A percentile compares a stretch with the other conserved stretches of the same genome.
Evolutionary conservation across 1,140 invertebrate genomes (phyloP).

Genomic region (Zaprionus inermis): DNA sequence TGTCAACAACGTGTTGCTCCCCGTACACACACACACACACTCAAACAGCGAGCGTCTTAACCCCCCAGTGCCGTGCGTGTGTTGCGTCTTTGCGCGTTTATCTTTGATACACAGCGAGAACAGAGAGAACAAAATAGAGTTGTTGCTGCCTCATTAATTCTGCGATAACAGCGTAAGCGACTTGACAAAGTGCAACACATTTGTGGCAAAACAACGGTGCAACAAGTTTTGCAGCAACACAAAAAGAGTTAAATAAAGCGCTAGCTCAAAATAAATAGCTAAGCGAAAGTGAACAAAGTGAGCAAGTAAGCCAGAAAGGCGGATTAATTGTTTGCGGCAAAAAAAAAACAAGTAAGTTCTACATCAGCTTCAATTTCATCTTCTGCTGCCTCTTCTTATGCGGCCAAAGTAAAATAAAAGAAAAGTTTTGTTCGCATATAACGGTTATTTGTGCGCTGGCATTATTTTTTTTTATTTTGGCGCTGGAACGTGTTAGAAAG

Average conservation of each 20-base stretch:
- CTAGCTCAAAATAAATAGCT: neutral
- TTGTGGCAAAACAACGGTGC: conserved; percentile 29
- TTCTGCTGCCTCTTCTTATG: neutral
- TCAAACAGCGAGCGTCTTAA: conserved; percentile 3
- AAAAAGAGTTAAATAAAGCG: conserved; percentile 9
- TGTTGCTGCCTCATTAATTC: conserved; percentile 8
- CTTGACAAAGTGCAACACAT: conserved; percentile 62
- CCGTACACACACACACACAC: conserved; percentile 3
- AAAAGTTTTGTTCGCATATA: conserved; percentile 30
- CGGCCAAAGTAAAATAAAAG: conserved; percentile 34
- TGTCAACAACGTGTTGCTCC: conserved; percentile 83
- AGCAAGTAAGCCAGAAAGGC: neutral
- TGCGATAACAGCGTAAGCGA: neutral
- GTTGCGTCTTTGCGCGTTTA: conserved; percentile 23
- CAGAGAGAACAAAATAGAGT: conserved; percentile 17
- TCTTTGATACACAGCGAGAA: neutral
- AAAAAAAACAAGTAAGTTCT: neutral
- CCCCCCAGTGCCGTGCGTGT: conserved; percentile 11
- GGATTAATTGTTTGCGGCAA: conserved; percentile 3
- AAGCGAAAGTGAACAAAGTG: conserved; percentile 7
- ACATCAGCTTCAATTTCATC: neutral
- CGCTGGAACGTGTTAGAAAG: neutral
- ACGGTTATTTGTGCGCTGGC: conserved; percentile 45
- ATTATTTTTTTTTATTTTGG: conserved; percentile 2
- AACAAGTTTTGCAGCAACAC: conserved; percentile 7